phyloP scores from a whole-genome alignment of 1,140 invertebrate genomes.

The Drosophila navojoa region DNA sequence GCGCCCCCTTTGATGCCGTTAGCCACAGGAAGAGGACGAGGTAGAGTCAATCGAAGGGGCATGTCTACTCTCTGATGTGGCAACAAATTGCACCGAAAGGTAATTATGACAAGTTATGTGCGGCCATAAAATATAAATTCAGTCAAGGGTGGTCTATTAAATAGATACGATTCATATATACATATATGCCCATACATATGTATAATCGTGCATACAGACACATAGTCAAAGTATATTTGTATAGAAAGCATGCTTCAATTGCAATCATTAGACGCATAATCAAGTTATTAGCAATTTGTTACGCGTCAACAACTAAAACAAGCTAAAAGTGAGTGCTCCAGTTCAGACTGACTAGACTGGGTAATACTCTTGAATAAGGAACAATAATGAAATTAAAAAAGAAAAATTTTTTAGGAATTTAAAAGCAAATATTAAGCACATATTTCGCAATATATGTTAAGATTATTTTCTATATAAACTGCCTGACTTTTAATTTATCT shows the following conservation, averaged over 20 bases:
- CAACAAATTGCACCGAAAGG: slow-evolving; percentile 59
- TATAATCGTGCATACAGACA: slow-evolving; percentile 31
- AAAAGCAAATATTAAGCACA: not conserved
- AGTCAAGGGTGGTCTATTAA: slow-evolving; percentile 48
- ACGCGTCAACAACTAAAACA: slow-evolving; percentile 54
- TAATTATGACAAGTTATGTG: slow-evolving; percentile 75
- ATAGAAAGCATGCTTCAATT: slow-evolving; percentile 45
- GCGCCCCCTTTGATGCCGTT: slow-evolving; percentile 52
- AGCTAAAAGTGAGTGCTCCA: not conserved
- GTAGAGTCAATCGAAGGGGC: not conserved
- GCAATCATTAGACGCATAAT: slow-evolving; percentile 75
- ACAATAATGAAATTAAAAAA: too few species aligned
- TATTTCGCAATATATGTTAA: not conserved
- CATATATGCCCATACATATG: slow-evolving; percentile 1
- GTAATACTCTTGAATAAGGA: slow-evolving; percentile 9
- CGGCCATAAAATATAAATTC: slow-evolving; percentile 51
- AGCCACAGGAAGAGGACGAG: too few species aligned
- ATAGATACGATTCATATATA: slow-evolving; percentile 13
- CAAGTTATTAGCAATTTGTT: slow-evolving; percentile 80
- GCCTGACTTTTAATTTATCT: too few species aligned
- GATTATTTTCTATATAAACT: not conserved
- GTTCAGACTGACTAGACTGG: too few species aligned
- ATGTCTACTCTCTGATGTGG: slow-evolving; percentile 60
- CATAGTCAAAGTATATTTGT: slow-evolving; percentile 18
- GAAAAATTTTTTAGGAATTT: too few species aligned